These are phyloP conservation scores for Emydocephalus ijimae DNA, from an alignment of 2,113 vertebrate genomes.

Conservation along the genomic window DNA sequence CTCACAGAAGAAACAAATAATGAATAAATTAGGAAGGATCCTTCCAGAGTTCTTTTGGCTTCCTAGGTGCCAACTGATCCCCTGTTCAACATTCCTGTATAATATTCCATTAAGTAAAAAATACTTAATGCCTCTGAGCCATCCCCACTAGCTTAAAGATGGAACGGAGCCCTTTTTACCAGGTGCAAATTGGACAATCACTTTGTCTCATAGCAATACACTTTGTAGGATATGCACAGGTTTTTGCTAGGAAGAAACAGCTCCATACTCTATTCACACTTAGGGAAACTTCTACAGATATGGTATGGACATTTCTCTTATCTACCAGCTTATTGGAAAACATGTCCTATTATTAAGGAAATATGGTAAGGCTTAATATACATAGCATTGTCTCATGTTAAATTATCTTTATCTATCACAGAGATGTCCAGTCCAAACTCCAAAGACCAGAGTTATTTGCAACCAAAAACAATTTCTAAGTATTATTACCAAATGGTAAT, in stretches of 20 bases:
- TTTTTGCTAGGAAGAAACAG: conserved; percentile 24
- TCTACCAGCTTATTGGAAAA: neutral
- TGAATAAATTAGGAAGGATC: conserved; percentile 81
- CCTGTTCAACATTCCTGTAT: conserved; percentile 58
- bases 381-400: neutral
- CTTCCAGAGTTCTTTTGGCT: conserved; percentile 68
- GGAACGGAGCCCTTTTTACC: conserved; percentile 41
- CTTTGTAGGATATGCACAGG: neutral
- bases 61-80: conserved; percentile 61
- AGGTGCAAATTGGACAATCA: conserved; percentile 49
- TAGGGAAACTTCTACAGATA: neutral
- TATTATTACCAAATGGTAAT: neutral
- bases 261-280: neutral
- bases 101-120: conserved; percentile 49
- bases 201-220: conserved; percentile 11
- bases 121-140: conserved; percentile 43
- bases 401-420: neutral
- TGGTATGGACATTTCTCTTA: fast-evolving
- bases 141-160: conserved; percentile 34
- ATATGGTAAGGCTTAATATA: neutral
- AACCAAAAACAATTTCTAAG: neutral
- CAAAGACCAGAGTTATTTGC: neutral
- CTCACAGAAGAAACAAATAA: conserved; percentile 63
- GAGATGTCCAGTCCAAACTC: neutral
- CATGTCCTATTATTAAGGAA: neutral